Base-by-base conservation (phyloP, 2,797 vertebrate species). In the Percopsis omiscomaycus region DNA sequence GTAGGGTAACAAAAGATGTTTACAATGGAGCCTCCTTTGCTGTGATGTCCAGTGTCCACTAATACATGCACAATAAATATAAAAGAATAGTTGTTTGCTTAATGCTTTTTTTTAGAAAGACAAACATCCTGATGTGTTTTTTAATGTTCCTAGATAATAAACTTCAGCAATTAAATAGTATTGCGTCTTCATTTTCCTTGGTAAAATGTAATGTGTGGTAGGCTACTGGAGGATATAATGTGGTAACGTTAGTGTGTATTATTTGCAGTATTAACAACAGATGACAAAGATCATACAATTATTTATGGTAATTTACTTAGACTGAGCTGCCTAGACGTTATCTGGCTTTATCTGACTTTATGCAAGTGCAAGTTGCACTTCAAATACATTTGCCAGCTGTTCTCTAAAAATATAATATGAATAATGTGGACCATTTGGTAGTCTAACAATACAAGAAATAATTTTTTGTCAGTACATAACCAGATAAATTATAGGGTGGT, bases 1-100 rank as follows among this genome's bases (percentile, higher is more conserved):
- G 64, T 86, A 77, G 68, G 76, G 64, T 71, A 88, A 86, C 82
- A 83, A 85, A 88, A 79, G 5, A 59, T 81, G 81, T 88, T 86
- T 88, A 84, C 76, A 84, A 82, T 78, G 80, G 14, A 83, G 60
- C 2, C 6, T 14, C 12, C 48, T 69, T 77, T 57, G 66, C 14
- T 68, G 48, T 74, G 56, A n/a, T 76, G 49, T 59, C 44, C 27
- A 3, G 8, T 53, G 52, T 57, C 42, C 22, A 22, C 22, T 64
- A 59, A 61, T 28, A 13, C 47, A 37, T 2, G 14, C 14, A 42
- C 14, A 56, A 56, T 65, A 56, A 8, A 61, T 29, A 11, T 12
- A 50, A 30, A 2, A 52, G 55, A 46, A 44, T 29, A 16, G 5
- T 49, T 64, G 47, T 68, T 68, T 68, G 44, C 42, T 55, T 48